Evolutionary conservation across 2,113 vertebrate genomes (phyloP), one percentile per base, ranked within the genome.

Genomic region (Nettapus auritus): DNA sequence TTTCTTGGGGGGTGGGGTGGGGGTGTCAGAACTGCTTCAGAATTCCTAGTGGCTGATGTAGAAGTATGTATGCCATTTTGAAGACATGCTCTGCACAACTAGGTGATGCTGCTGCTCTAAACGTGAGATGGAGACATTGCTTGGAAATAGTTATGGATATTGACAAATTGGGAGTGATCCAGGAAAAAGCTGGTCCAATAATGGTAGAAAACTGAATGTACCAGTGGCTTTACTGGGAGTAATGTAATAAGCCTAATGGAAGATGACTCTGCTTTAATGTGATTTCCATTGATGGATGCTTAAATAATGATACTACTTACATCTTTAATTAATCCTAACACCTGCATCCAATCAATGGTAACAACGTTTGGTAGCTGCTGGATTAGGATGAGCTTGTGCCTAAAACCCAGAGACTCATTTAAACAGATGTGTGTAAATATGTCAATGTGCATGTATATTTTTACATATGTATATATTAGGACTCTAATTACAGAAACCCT

Each of bases 231-330:
- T 94, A 64, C 69, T 86, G 82, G 73, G 53, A 73, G 56, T 86
- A 96, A 90, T 92, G 60, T 64, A 95, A 96, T 97, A 90, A 94
- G 44, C 56, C 33, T 96, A 93, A 95, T 90, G 86, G 90, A 94
- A 84, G 88, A 87, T 78, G 48, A 17, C 44, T 89, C 44, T 90
- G 68, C 79, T 84, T 71, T 96, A 96, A 93, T 90, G 68, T 82
- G 69, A 94, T 91, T 96, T 93, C 34, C 56, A 56, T 76, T 75
- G 88, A 86, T 6, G 50, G 79, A 56, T 75, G 34, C 42, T 56
- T 86, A 75, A 92, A 86, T 91, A 70, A 78, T 71, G 34, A 68
- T 71, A 71, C 8, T 76, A 4, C 52, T 81, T 87, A 25, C 79
- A 56, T 78, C 42, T 93, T 88, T 90, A 88, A 89, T 95, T 96